Evolutionary conservation across 1,140 invertebrate genomes (phyloP), one percentile per base, ranked within the genome.

Genomic region (Drosophila parvula): DNA sequence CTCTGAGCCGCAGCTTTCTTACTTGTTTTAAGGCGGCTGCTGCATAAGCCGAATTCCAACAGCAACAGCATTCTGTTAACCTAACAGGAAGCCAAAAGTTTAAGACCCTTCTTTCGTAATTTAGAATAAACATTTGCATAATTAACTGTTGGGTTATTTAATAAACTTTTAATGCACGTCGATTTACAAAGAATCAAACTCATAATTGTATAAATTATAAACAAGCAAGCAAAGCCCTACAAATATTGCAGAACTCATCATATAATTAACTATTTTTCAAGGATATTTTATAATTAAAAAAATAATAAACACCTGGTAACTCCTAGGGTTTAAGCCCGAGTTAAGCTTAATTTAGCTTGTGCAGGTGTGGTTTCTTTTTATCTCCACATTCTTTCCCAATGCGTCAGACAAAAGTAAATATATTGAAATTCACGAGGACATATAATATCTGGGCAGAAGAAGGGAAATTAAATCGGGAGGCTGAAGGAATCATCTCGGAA

Each of bases 401-500:
- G 58, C 64, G 64, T 68, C 64, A 68, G n/a, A 0, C 27, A 27
- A 40, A 47, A n/a, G 8, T 38, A 32, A 18, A 18, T 11, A 28
- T 16, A 28, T n/a, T 16, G n/a, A 10, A 50, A 32, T 32, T 32
- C n/a, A 5, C 48, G n/a, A 32, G 18, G 10, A 16, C 28, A 53
- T 38, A n/a, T n/a, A n/a, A n/a, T n/a, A 44, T 32, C 10, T 9
- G 14, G 14, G 9, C 27, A 48, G 27, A 3, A 10, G 14, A 30
- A 27, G 16, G 47, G 18, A 4, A 16, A 22, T 10, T 8, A 38
- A 34, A 22, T 11, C 30, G 16, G 22, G 47, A 38, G 9, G n/a
- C 34, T 4, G 45, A 70, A 70, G 67, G 67, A 70, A 68, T 67
- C 62, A 40, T 30, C 32, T 38, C 38, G 5, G 10, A 18, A 40